Conservation (phyloP, 2,113 vertebrate species). For the Maylandia zebra region DNA sequence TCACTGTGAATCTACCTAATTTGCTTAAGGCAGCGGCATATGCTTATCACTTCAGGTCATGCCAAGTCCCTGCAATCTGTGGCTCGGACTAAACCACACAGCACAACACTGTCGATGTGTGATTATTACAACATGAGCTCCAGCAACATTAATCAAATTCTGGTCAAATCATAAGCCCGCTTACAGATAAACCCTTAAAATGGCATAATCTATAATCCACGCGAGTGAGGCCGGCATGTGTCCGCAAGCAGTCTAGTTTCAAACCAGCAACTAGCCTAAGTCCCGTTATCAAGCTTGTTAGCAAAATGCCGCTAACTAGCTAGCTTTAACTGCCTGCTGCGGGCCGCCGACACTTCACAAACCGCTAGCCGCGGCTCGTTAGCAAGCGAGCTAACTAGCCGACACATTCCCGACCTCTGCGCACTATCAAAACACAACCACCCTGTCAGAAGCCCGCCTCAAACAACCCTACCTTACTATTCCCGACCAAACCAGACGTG, state of each 20-base stretch:
- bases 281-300: slow-evolving; percentile 62
- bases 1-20: slow-evolving; percentile 31
- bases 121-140: neutral
- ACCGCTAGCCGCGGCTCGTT: slow-evolving; percentile 42
- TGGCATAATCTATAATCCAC: slow-evolving; percentile 27
- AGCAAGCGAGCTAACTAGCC: slow-evolving; percentile 42
- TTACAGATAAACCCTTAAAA: slow-evolving; percentile 5
- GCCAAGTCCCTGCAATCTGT: slow-evolving; percentile 48
- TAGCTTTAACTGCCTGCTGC: slow-evolving; percentile 36
- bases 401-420: slow-evolving; percentile 22
- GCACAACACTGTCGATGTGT: neutral
- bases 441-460: neutral
- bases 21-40: slow-evolving; percentile 35
- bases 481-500: neutral
- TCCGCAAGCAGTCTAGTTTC: neutral
- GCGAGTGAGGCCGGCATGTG: neutral
- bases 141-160: slow-evolving; percentile 11
- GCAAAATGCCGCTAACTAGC: slow-evolving; percentile 57
- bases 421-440: neutral
- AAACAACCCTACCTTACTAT: neutral
- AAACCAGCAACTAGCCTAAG: neutral
- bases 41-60: slow-evolving; percentile 38
- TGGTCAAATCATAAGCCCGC: neutral
- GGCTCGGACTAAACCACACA: slow-evolving; percentile 10
- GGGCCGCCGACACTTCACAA: slow-evolving; percentile 51